Conservation (phyloP, 1,140 invertebrate genomes). For the Tetraneura akinire region DNA sequence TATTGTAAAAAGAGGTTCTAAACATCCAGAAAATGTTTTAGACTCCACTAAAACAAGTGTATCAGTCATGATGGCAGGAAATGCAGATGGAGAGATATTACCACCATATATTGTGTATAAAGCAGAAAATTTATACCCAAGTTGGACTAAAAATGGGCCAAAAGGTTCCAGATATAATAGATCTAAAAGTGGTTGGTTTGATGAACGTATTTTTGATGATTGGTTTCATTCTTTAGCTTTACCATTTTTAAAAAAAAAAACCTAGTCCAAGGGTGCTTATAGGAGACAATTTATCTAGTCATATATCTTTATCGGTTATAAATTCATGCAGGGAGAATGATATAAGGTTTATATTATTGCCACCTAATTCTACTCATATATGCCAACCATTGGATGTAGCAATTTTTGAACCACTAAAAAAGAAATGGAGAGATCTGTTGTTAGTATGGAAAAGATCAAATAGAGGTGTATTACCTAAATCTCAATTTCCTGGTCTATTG, state of each 20-base stretch:
- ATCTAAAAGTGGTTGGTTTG: conserved; percentile 58
- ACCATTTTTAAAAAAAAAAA: conserved; percentile 51
- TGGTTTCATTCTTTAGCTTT: conserved; percentile 54
- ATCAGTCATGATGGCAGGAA: conserved; percentile 58
- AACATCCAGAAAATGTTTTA: conserved; percentile 58
- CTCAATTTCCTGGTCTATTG: neutral
- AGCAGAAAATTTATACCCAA: conserved; percentile 56
- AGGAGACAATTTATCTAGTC: conserved; percentile 59
- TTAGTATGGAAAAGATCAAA: neutral
- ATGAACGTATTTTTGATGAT: conserved; percentile 56
- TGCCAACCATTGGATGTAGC: conserved; percentile 8
- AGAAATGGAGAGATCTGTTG: conserved; percentile 36
- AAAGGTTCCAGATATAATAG: conserved; percentile 55
- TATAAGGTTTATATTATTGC: conserved; percentile 7
- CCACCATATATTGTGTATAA: conserved; percentile 59
- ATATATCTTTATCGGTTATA: conserved; percentile 51
- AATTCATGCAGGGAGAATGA: neutral
- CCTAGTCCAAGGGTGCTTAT: conserved; percentile 52
- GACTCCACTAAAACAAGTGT: conserved; percentile 57
- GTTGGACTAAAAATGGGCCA: conserved; percentile 57
- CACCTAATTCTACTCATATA: neutral
- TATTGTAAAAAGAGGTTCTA: conserved; percentile 56
- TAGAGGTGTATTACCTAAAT: neutral
- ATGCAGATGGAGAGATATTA: conserved; percentile 55
- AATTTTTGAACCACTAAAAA: neutral